Conservation (phyloP, 2,113 vertebrate species). For the Istiophorus platypterus region DNA sequence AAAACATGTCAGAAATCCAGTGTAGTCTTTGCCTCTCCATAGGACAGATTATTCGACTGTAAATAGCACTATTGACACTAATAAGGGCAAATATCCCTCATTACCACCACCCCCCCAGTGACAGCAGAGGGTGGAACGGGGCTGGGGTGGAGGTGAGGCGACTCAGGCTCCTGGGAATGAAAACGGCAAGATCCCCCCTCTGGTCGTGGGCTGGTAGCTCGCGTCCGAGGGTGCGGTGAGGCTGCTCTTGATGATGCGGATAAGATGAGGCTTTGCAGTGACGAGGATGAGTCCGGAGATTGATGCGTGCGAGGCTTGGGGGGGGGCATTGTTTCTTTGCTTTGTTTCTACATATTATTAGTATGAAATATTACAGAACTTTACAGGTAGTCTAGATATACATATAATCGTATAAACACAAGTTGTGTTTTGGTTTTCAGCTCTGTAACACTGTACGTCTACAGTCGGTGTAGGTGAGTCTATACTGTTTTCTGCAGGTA, state of each 20-base stretch:
- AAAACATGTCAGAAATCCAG: conserved; percentile 76
- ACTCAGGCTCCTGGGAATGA: conserved; percentile 47
- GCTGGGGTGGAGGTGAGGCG: conserved; percentile 8
- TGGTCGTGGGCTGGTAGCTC: conserved; percentile 4
- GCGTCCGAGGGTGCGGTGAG: conserved; percentile 26
- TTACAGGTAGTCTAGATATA: not conserved
- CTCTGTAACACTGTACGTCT: not conserved
- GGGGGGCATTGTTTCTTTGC: too few species aligned
- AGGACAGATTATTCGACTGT: conserved; percentile 73
- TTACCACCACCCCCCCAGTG: conserved; percentile 80
- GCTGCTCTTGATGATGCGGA: conserved; percentile 46
- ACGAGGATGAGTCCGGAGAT: conserved; percentile 5
- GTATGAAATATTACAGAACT: not conserved
- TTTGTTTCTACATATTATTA: too few species aligned
- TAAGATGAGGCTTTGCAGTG: conserved; percentile 37
- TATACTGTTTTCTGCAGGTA: too few species aligned
- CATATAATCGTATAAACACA: not conserved
- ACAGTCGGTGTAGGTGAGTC: too few species aligned
- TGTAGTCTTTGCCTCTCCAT: conserved; percentile 45
- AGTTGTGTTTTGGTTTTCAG: too few species aligned
- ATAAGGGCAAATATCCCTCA: conserved; percentile 82
- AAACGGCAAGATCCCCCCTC: conserved; percentile 27
- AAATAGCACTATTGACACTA: conserved; percentile 79
- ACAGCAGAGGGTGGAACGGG: conserved; percentile 53
- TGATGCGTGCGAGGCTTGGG: not conserved